These are phyloP conservation scores for Gymnosoma rotundatum DNA, from an alignment of 2,888 invertebrate genomes.

Conservation along the genomic window DNA sequence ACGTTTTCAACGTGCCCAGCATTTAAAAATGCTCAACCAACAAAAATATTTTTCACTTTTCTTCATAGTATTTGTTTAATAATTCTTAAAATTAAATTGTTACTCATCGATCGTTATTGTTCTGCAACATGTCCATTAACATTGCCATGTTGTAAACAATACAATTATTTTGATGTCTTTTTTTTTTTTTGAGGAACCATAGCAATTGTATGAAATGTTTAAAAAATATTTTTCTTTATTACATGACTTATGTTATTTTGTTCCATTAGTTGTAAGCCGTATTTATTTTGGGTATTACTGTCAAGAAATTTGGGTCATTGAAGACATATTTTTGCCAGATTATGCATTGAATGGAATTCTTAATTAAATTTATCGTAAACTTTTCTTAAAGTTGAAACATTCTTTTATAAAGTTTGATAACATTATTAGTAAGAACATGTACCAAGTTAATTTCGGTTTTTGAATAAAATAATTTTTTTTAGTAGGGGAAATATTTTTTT, in stretches of 20 bases:
- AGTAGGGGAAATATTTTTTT: too few species aligned
- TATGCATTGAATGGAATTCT: background rate
- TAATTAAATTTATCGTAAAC: background rate
- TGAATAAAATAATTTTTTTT: background rate
- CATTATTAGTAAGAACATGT: background rate
- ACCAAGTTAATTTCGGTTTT: background rate
- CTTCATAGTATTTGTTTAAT: constrained; percentile 25
- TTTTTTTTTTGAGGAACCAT: background rate
- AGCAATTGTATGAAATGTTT: background rate
- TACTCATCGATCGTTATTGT: constrained; percentile 42
- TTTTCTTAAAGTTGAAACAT: background rate
- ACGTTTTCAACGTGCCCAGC: constrained; percentile 36
- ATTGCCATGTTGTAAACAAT: constrained; percentile 52
- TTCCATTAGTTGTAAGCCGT: background rate
- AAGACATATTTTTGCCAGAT: background rate
- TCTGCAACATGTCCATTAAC: too few species aligned
- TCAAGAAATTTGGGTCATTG: constrained; percentile 17
- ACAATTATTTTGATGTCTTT: constrained; percentile 42
- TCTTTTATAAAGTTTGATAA: background rate
- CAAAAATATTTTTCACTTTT: constrained; percentile 42
- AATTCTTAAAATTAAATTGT: constrained; percentile 24
- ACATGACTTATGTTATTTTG: background rate
- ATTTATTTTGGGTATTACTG: background rate
- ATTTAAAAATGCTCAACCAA: constrained; percentile 16
- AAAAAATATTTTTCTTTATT: background rate